phyloP scores from a whole-genome alignment of 2,888 invertebrate species.

The Mimas tiliae region DNA sequence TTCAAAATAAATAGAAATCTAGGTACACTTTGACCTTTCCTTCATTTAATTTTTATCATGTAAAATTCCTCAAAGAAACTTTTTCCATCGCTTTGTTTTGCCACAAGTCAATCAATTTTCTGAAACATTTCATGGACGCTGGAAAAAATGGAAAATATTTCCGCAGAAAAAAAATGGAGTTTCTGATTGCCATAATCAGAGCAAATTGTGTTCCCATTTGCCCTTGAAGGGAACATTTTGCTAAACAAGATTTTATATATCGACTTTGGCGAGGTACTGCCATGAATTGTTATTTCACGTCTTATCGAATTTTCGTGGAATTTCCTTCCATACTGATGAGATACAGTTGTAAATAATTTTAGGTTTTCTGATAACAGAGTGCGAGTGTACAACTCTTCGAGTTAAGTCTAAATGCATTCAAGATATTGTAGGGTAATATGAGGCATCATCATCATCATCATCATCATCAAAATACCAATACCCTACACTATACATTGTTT shows the following conservation, averaged over 20 bases:
- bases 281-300: constrained; percentile 11
- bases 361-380: neutral
- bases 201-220: constrained; percentile 9
- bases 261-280: neutral
- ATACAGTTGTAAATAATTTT: neutral
- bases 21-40: too few species aligned
- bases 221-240: constrained; percentile 8
- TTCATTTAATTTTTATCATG: too few species aligned
- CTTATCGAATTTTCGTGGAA: neutral
- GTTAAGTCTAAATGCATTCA: too few species aligned
- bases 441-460: too few species aligned
- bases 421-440: too few species aligned
- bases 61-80: too few species aligned
- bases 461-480: too few species aligned
- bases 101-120: constrained; percentile 1
- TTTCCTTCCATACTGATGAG: neutral
- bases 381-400: too few species aligned
- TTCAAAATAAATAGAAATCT: too few species aligned
- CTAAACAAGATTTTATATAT: constrained; percentile 22
- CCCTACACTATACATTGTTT: too few species aligned
- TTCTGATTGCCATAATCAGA: constrained; percentile 20
- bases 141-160: constrained; percentile 7
- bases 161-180: constrained; percentile 8
- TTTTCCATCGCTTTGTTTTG: neutral
- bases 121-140: neutral